A percentile compares a stretch with the other conserved stretches of the same genome.
Evolutionary conservation across 2,113 vertebrate genomes (phyloP).

Genomic region (Anguilla rostrata): DNA sequence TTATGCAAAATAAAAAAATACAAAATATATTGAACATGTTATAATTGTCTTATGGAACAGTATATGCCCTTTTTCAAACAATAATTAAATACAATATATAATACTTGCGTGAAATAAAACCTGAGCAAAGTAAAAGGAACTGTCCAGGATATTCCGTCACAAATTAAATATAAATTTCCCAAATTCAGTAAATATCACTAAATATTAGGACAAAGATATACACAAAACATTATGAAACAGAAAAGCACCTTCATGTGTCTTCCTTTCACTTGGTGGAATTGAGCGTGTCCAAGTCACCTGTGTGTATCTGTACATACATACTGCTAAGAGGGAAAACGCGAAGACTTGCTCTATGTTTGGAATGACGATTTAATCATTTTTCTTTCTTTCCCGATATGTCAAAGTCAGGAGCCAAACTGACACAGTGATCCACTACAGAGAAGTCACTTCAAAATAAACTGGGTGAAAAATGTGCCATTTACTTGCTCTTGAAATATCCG

Average conservation of each 20-base stretch:
- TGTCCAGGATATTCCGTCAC: neutral
- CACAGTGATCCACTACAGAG: neutral
- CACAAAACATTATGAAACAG: neutral
- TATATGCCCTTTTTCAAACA: too few species aligned
- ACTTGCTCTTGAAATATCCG: neutral
- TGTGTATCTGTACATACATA: neutral
- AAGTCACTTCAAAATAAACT: neutral
- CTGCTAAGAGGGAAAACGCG: neutral
- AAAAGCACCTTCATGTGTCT: neutral
- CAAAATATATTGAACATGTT: neutral
- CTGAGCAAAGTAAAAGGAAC: too few species aligned
- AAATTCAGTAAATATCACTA: neutral
- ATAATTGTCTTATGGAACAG: neutral
- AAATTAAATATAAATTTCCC: neutral
- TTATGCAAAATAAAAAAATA: neutral
- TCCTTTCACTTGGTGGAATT: conserved; percentile 2
- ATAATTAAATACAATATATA: too few species aligned
- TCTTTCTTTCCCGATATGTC: neutral
- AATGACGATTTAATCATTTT: neutral
- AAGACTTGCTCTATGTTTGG: neutral
- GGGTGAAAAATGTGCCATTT: neutral
- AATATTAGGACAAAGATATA: neutral
- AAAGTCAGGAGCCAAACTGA: neutral
- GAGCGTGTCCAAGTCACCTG: neutral
- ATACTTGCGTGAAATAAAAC: too few species aligned